Conservation (phyloP, 2,113 vertebrate species). For the Rostratula benghalensis region DNA sequence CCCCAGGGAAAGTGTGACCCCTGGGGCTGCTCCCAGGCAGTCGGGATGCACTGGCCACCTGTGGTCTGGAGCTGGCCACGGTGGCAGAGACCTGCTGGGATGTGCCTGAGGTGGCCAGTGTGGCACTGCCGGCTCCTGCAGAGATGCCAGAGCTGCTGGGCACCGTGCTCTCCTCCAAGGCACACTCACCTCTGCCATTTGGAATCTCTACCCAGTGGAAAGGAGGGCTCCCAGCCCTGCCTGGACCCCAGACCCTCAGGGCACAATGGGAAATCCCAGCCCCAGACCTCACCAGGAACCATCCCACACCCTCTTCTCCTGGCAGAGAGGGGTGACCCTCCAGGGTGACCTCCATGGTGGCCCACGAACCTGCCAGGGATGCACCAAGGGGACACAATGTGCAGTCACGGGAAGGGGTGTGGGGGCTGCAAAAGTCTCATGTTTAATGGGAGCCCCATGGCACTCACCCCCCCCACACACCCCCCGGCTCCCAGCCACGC, state of each 20-base stretch:
- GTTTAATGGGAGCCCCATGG: rapidly evolving
- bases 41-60: rapidly evolving
- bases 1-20: rapidly evolving
- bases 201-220: not conserved
- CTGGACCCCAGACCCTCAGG: rapidly evolving
- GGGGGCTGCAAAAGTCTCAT: rapidly evolving
- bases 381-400: rapidly evolving
- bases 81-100: not conserved
- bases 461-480: no score
- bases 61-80: not conserved
- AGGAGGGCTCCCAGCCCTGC: rapidly evolving
- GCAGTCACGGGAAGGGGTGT: not conserved
- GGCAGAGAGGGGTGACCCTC: rapidly evolving
- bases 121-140: rapidly evolving
- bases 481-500: not conserved
- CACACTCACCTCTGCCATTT: not conserved
- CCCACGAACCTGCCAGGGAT: not conserved
- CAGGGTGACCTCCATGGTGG: no score
- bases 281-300: rapidly evolving
- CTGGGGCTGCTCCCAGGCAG: not conserved
- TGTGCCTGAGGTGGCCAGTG: not conserved
- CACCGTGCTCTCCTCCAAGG: not conserved
- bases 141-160: not conserved
- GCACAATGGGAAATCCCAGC: not conserved
- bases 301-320: not conserved